Percentiles rank a stretch among this genome's conserved stretches.
phyloP scores from a whole-genome alignment of 2,888 invertebrate species.

The Spodoptera exigua region DNA sequence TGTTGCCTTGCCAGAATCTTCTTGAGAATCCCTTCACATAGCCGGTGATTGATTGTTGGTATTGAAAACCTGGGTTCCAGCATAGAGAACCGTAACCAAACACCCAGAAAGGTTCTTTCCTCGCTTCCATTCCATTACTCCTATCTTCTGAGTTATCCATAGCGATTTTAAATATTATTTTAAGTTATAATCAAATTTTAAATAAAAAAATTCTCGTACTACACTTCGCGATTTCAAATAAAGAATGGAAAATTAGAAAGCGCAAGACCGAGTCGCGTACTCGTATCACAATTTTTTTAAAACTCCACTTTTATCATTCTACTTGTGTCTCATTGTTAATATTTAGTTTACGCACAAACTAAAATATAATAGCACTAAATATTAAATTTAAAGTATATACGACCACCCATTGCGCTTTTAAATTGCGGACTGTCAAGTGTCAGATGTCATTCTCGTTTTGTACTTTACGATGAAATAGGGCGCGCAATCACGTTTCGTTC shows the following conservation, averaged over 20 bases:
- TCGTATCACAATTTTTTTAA: slow-evolving; percentile 70
- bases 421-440: slow-evolving; percentile 63
- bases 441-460: slow-evolving; percentile 44
- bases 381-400: slow-evolving; percentile 49
- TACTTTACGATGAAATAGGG: slow-evolving; percentile 50
- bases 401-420: slow-evolving; percentile 69
- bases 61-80: slow-evolving; percentile 98
- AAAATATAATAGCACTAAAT: slow-evolving; percentile 69
- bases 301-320: slow-evolving; percentile 69
- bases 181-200: slow-evolving; percentile 35
- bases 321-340: slow-evolving; percentile 79
- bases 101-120: slow-evolving; percentile 92
- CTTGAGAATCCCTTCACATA: slow-evolving; percentile 94
- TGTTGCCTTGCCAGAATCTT: slow-evolving; percentile 97
- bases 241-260: slow-evolving; percentile 69
- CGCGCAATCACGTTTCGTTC: slow-evolving; percentile 63
- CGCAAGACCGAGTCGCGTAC: slow-evolving; percentile 59
- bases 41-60: slow-evolving; percentile 94
- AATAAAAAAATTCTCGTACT: slow-evolving; percentile 40
- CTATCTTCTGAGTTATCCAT: slow-evolving; percentile 55
- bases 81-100: slow-evolving; percentile 98
- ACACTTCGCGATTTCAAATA: slow-evolving; percentile 61
- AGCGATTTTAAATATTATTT: slow-evolving; percentile 44
- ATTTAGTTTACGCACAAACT: slow-evolving; percentile 66
- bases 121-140: slow-evolving; percentile 49